Base-by-base conservation (phyloP, 53 echinoderm and acorn worm species). In the Echinometra lucunter region DNA sequence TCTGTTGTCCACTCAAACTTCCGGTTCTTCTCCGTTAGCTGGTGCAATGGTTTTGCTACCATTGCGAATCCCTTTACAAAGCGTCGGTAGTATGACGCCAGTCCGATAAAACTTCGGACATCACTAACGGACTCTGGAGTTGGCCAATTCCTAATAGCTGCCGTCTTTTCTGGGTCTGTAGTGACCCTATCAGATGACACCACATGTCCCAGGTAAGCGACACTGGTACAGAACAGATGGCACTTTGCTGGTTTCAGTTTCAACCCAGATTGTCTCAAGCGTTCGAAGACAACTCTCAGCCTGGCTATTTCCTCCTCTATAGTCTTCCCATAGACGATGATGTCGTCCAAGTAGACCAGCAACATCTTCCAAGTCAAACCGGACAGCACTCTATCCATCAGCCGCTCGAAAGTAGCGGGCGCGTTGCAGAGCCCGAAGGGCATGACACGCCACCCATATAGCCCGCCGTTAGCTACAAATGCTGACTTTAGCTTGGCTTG, bases 161-260 rank as follows among this genome's bases (percentile, higher is more conserved):
- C n/a, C n/a, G n/a, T n/a, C n/a, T n/a, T n/a, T n/a, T n/a, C n/a
- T n/a, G n/a, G n/a, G n/a, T n/a, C n/a, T n/a, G n/a, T n/a, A n/a
- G n/a, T n/a, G n/a, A n/a, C n/a, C n/a, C n/a, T n/a, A n/a, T n/a
- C n/a, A n/a, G n/a, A n/a, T n/a, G n/a, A n/a, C n/a, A n/a, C n/a
- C n/a, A n/a, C n/a, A n/a, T n/a, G n/a, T n/a, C n/a, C n/a, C n/a
- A n/a, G n/a, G n/a, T n/a, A n/a, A n/a, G n/a, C n/a, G n/a, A n/a
- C n/a, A n/a, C 34, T 53, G 45, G 57, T 83, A 37, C 87, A 34
- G 74, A 95, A 95, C 32, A 95, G 45, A 40, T 78, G 58, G 34
- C 95, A 95, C 60, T 95, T 95, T 3, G 44, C 42, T 66, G 95
- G 95, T 25, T 92, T 95, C n/a, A 95, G 85, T 69, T 95, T 95